phyloP scores from a whole-genome alignment of 1,140 invertebrate genomes.

The Camponotus pennsylvanicus region DNA sequence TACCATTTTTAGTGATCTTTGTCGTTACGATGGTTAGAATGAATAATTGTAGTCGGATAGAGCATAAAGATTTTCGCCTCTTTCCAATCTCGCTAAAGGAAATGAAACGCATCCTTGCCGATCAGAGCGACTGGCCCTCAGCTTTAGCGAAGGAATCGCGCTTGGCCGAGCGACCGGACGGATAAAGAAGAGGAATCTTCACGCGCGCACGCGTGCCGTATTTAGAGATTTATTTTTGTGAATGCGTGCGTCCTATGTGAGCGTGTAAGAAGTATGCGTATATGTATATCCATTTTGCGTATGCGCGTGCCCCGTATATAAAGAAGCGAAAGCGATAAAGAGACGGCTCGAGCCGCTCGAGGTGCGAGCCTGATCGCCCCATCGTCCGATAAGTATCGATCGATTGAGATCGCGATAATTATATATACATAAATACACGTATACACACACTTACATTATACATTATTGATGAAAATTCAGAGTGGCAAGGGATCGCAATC shows the following conservation, averaged over 20 bases:
- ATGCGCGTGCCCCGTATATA: conserved; percentile 50
- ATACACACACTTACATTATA: conserved; percentile 25
- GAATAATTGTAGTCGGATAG: conserved; percentile 43
- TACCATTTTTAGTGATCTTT: conserved; percentile 62
- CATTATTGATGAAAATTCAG: conserved; percentile 43
- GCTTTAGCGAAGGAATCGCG: conserved; percentile 37
- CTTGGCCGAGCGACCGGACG: conserved; percentile 29
- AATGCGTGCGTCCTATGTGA: conserved; percentile 74
- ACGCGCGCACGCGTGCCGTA: conserved; percentile 72
- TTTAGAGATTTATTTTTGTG: conserved; percentile 82
- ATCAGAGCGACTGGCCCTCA: conserved; percentile 49
- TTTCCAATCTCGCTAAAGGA: conserved; percentile 36
- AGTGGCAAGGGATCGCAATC: not conserved
- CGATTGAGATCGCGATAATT: conserved; percentile 51
- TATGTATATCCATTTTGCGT: conserved; percentile 29
- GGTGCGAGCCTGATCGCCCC: conserved; percentile 27
- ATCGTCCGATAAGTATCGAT: conserved; percentile 59
- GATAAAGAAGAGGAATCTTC: conserved; percentile 9
- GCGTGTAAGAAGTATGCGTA: conserved; percentile 69
- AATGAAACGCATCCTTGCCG: conserved; percentile 37
- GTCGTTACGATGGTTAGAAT: conserved; percentile 49
- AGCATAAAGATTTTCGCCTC: conserved; percentile 31
- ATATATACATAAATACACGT: conserved; percentile 54
- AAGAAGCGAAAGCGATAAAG: conserved; percentile 14
- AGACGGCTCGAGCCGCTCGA: conserved; percentile 28